Conservation (phyloP, 2,888 invertebrate species). For the Platynereis dumerilii region DNA sequence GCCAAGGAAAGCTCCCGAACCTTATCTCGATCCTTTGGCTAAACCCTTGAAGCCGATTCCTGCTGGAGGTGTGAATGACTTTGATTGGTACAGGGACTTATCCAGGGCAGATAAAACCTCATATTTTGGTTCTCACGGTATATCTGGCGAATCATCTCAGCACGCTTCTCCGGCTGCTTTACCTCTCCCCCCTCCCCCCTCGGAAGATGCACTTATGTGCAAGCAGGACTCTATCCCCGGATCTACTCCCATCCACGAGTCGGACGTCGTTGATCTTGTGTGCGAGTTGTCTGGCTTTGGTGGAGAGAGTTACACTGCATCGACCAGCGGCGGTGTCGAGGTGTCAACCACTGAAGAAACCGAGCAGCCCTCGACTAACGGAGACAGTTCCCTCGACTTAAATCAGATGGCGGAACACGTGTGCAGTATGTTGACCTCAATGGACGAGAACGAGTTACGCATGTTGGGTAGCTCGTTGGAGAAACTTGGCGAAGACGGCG, state of each 20-base stretch:
- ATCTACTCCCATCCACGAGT: slow-evolving; percentile 35
- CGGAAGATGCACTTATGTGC: slow-evolving; percentile 24
- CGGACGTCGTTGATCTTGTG: slow-evolving; percentile 41
- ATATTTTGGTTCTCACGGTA: slow-evolving; percentile 23
- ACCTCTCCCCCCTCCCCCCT: not conserved
- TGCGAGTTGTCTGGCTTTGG: slow-evolving; percentile 26
- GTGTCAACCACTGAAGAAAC: not conserved
- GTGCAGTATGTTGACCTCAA: slow-evolving; percentile 29
- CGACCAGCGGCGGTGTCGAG: slow-evolving; percentile 21
- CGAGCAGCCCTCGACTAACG: slow-evolving; percentile 4
- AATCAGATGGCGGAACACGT: slow-evolving; percentile 35
- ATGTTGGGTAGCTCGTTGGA: slow-evolving; percentile 25
- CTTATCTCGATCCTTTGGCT: slow-evolving; percentile 42
- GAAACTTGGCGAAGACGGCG: slow-evolving; percentile 16
- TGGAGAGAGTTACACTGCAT: slow-evolving; percentile 42
- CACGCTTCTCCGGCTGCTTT: slow-evolving; percentile 7
- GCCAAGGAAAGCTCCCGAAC: slow-evolving; percentile 45
- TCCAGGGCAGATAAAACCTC: slow-evolving; percentile 38
- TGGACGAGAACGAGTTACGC: slow-evolving; percentile 33
- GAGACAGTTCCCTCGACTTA: slow-evolving; percentile 19
- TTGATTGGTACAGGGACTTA: slow-evolving; percentile 43
- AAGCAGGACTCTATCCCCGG: slow-evolving; percentile 35
- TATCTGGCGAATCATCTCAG: not conserved
- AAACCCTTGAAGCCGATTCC: slow-evolving; percentile 8
- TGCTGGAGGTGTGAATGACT: slow-evolving; percentile 32